phyloP scores from a whole-genome alignment of 2,113 vertebrate species.

The Odocoileus virginianus region DNA sequence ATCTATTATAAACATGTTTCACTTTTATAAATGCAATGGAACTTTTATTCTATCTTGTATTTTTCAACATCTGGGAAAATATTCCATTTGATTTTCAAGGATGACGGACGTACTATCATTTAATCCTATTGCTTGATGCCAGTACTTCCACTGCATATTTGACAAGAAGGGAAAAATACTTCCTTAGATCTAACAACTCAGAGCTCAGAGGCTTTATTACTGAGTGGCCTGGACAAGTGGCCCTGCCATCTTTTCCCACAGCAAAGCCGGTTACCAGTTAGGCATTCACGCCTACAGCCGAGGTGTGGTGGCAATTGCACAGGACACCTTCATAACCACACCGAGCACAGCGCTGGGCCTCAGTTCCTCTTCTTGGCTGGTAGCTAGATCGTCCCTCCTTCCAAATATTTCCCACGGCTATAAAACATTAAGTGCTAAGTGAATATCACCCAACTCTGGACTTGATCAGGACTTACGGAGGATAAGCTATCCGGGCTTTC shows the following conservation, averaged over 20 bases:
- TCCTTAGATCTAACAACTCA: not conserved
- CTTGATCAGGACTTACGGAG: not conserved
- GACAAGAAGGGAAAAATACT: not conserved
- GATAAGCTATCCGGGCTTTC: not conserved
- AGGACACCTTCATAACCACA: not conserved
- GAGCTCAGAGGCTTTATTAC: not conserved
- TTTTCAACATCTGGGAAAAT: not conserved
- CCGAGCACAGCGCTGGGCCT: not conserved
- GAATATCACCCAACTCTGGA: not conserved
- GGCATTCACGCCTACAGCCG: accelerated
- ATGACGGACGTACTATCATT: not conserved
- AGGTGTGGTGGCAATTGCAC: not conserved
- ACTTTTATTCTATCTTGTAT: not conserved
- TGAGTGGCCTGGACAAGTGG: not conserved
- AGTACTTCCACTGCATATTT: not conserved
- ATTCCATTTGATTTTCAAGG: not conserved
- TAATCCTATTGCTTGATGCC: not conserved
- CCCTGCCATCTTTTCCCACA: not conserved
- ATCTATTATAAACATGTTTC: not conserved
- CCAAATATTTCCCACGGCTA: not conserved
- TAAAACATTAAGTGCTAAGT: not conserved
- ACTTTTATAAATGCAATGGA: not conserved
- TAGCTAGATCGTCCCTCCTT: not conserved
- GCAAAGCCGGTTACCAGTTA: not conserved
- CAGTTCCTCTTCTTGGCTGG: not conserved